Base-by-base conservation (phyloP, 2,888 invertebrate genomes). In the Electrophaes corylata region DNA sequence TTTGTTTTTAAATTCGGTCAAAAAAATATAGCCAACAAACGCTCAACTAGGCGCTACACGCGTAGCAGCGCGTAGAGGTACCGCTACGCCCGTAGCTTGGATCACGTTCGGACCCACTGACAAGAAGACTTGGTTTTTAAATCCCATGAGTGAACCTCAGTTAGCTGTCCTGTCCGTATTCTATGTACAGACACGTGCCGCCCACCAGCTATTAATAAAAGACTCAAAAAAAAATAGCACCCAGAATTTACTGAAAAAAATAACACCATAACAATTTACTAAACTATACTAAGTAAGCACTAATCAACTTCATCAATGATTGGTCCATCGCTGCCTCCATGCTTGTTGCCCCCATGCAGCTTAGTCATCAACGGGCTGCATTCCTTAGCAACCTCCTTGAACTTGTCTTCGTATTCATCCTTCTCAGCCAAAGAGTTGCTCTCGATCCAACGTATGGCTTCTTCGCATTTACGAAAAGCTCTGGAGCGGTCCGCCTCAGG, bases 361-460 rank as follows among this genome's bases (percentile, higher is more conserved):
- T 83, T 94, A 47, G 91, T 91, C 94, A 96, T 95, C 52, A 95
- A 80, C 0, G 95, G 79, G 87, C 71, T 67, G 59, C 84, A 86
- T 2, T 75, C 75, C 19, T 57, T 62, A 1, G 62, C 71, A 0
- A 84, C 59, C 40, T 81, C 78, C 23, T 72, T 79, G n/a, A 77
- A 62, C 75, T 94, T 94, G 58, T 93, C 91, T 59, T 94, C 94
- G 68, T 92, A 95, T 72, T 95, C 95, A 0, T 93, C 94, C 71
- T 93, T 94, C 53, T 95, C 94, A 2, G 95, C 95, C 49, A 94
- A 78, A 10, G 92, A 83, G 78, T 95, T 95, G 51, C 82, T 86
- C 65, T 96, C 95, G 60, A 96, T 79, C 96, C 96, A 96, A 48
- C 88, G 86, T 47, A 95, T 73, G 29, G 92, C 87, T 2, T 93